Evolutionary conservation across 2,113 vertebrate genomes (phyloP).

Genomic region (Xenus cinereus): DNA sequence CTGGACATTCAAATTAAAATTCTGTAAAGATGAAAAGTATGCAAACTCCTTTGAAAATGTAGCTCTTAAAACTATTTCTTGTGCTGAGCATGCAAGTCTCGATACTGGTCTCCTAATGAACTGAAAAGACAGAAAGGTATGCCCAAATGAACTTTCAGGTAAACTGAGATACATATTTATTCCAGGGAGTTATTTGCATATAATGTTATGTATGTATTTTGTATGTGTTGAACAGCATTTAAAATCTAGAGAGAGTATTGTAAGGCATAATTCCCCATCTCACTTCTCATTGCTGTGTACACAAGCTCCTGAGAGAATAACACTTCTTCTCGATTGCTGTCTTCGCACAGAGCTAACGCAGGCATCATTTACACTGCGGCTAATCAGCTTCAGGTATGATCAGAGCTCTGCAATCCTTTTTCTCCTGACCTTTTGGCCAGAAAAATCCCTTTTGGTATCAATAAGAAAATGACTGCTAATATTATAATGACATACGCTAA

Average conservation of each 20-base stretch:
- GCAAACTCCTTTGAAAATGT: neutral
- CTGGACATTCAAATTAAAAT: neutral
- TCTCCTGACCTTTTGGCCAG: neutral
- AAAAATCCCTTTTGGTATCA: neutral
- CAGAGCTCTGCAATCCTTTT: neutral
- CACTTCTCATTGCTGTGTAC: neutral
- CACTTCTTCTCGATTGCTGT: neutral
- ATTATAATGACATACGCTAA: neutral
- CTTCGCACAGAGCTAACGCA: neutral
- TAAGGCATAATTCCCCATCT: neutral
- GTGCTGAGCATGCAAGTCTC: neutral
- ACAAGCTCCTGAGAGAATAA: neutral
- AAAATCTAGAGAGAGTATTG: neutral
- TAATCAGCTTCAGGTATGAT: neutral
- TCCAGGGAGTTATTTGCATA: neutral
- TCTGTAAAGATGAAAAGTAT: neutral
- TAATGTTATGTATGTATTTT: neutral
- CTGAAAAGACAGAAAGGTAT: neutral
- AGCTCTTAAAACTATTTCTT: neutral
- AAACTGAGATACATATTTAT: neutral
- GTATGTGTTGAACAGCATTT: neutral
- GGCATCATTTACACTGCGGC: slow-evolving; percentile 17
- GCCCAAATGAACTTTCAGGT: neutral
- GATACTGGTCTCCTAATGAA: neutral
- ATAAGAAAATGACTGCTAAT: neutral